Evolutionary conservation across 2,797 vertebrate genomes (phyloP).

Genomic region (Clamator glandarius): DNA sequence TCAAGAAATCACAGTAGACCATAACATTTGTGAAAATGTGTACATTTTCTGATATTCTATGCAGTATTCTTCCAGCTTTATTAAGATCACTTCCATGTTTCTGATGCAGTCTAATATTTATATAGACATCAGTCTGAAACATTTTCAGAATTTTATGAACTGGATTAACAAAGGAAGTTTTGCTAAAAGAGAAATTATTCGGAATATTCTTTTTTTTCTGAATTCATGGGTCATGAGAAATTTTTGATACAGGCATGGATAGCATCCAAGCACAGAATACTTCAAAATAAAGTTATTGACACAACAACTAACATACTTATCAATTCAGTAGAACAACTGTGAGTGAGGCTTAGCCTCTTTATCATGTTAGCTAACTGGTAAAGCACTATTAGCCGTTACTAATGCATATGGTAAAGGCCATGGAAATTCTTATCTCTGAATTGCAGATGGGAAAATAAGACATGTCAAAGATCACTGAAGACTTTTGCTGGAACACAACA

Average conservation of each 20-base stretch:
- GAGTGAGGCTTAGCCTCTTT: background rate
- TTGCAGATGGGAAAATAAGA: background rate
- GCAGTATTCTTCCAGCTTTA: background rate
- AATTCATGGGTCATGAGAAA: too few relatives aligned
- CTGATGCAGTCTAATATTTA: background rate
- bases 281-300: background rate
- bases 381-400: background rate
- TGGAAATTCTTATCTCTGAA: background rate
- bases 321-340: background rate
- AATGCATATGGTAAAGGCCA: background rate
- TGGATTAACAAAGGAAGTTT: background rate
- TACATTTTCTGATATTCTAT: conserved; percentile 17
- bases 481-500: background rate
- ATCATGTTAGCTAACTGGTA: background rate
- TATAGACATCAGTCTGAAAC: background rate
- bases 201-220: too few relatives aligned
- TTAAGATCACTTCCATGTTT: background rate
- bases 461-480: background rate
- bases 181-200: too few relatives aligned
- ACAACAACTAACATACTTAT: background rate
- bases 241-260: background rate
- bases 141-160: background rate
- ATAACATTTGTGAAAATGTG: background rate
- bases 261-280: background rate
- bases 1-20: background rate